Conservation (phyloP, 2,888 invertebrate species). For the Osmoderma eremita region DNA sequence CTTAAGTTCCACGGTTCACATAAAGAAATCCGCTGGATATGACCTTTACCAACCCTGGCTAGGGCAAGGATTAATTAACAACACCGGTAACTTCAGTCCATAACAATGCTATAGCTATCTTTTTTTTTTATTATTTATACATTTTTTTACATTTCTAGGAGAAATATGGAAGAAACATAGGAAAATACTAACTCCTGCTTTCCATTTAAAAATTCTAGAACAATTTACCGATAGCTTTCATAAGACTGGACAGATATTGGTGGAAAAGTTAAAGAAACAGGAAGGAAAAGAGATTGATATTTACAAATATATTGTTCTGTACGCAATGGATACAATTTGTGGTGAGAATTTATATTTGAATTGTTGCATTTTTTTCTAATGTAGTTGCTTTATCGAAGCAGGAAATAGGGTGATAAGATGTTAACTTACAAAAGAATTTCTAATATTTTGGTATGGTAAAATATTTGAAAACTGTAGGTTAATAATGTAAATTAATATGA, state of each 20-base stretch:
- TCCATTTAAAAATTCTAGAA: slow-evolving; percentile 64
- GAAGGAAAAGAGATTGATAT: slow-evolving; percentile 58
- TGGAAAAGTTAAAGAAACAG: slow-evolving; percentile 50
- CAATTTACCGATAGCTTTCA: slow-evolving; percentile 61
- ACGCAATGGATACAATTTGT: slow-evolving; percentile 62
- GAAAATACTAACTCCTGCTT: slow-evolving; percentile 64
- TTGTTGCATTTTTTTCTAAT: too few species aligned
- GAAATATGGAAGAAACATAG: slow-evolving; percentile 62
- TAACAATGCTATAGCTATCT: too few species aligned
- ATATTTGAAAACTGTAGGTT: too few species aligned
- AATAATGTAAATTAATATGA: too few species aligned
- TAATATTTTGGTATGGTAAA: too few species aligned
- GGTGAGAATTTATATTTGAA: slow-evolving; percentile 54
- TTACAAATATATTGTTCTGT: slow-evolving; percentile 62
- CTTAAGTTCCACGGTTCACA: slow-evolving; percentile 47
- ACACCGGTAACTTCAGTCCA: slow-evolving; percentile 39
- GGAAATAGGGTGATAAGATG: too few species aligned
- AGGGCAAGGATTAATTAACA: slow-evolving; percentile 47
- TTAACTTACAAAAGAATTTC: too few species aligned
- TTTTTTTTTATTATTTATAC: not conserved
- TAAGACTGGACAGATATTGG: slow-evolving; percentile 63
- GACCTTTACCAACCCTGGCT: slow-evolving; percentile 48
- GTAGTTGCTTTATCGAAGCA: too few species aligned
- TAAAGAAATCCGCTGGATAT: slow-evolving; percentile 48
- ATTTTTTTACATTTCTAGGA: slow-evolving; percentile 4